Conservation (phyloP, 2,888 invertebrate species). For the Heteromyza rotundicornis region DNA sequence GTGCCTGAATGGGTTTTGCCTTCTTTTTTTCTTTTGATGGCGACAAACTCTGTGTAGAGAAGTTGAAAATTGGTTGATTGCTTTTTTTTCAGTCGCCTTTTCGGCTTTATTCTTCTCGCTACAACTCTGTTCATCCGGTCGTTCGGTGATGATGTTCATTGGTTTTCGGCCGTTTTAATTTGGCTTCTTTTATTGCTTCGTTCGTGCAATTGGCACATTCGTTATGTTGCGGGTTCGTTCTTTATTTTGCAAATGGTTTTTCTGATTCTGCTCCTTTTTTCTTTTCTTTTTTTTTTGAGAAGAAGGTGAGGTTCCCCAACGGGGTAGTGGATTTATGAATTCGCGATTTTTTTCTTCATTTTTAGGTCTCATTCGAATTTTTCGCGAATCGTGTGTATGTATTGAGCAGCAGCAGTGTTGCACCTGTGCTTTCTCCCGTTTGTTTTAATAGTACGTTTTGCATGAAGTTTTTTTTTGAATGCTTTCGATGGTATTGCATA, state of each 20-base stretch:
- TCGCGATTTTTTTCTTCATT: constrained; percentile 31
- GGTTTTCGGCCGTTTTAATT: constrained; percentile 29
- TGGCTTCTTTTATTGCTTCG: neutral
- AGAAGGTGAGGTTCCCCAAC: too few relatives aligned
- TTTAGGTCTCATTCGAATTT: constrained; percentile 1
- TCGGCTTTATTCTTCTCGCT: neutral
- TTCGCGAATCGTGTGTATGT: constrained; percentile 3
- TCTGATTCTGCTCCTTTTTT: constrained; percentile 11
- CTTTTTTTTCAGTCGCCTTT: neutral
- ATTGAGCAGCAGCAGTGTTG: neutral
- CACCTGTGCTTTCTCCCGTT: constrained; percentile 3
- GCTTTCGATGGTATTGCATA: neutral
- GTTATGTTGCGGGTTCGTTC: neutral
- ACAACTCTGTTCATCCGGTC: neutral
- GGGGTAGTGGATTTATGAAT: constrained; percentile 31
- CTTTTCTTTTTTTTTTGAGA: constrained; percentile 27
- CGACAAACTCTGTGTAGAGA: constrained; percentile 23
- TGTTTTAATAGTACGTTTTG: too few relatives aligned
- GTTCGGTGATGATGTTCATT: constrained; percentile 6
- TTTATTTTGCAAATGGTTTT: constrained; percentile 27
- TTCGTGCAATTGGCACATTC: too few relatives aligned
- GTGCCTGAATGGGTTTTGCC: constrained; percentile 23
- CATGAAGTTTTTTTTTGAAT: neutral
- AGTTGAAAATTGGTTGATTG: constrained; percentile 29
- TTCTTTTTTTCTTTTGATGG: constrained; percentile 20